Conservation (phyloP, 2,797 vertebrate species). For the Sebastes wilsoni region DNA sequence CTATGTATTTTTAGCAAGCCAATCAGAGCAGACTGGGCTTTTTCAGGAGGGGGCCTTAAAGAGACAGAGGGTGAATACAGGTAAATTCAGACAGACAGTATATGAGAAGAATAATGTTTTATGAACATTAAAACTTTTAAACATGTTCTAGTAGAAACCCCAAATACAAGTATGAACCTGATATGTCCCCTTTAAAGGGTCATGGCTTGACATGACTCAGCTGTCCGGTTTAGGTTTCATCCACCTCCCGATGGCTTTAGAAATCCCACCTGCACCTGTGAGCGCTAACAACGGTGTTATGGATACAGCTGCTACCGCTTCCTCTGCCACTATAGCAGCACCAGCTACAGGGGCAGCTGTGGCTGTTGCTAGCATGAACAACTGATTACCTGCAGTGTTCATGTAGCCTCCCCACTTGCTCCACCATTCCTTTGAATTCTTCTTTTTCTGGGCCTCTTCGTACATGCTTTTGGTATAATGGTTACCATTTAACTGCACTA, state of each 20-base stretch:
- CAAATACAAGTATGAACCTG: too few relatives aligned
- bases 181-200: neutral
- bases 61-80: too few relatives aligned
- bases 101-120: too few relatives aligned
- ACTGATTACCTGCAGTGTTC: neutral
- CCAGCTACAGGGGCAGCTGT: constrained; percentile 13
- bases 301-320: rapidly evolving
- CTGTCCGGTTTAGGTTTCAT: constrained; percentile 2
- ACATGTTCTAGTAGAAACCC: neutral
- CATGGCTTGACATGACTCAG: neutral
- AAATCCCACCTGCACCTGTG: neutral
- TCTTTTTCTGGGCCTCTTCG: constrained; percentile 29
- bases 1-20: too few relatives aligned
- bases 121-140: too few relatives aligned
- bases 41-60: too few relatives aligned
- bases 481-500: constrained; percentile 38
- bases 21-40: too few relatives aligned
- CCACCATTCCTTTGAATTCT: neutral
- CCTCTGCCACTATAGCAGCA: too few relatives aligned
- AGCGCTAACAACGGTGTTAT: rapidly evolving
- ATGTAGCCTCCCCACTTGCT: rapidly evolving
- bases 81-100: too few relatives aligned
- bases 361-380: neutral
- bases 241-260: constrained; percentile 7
- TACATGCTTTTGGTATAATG: constrained; percentile 53